These are phyloP conservation scores for Rhinatrema bivittatum DNA, from an alignment of 2,797 vertebrate species.

Conservation along the genomic window DNA sequence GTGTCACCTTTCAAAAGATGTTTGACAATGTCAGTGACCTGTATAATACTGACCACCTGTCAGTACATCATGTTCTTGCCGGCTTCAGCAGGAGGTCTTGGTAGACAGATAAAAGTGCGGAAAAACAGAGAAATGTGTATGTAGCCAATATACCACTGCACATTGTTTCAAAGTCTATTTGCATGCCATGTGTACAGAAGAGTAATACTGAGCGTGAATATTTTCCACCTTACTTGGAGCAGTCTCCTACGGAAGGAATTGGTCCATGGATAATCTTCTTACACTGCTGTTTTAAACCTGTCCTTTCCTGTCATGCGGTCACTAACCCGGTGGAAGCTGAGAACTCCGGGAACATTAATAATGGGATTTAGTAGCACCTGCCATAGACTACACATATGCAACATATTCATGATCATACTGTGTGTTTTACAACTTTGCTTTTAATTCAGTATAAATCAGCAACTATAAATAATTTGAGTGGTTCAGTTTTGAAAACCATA, in stretches of 20 bases:
- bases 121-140: slow-evolving; percentile 10
- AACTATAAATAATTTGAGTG: too few relatives aligned
- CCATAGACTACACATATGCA: too few relatives aligned
- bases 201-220: neutral
- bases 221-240: slow-evolving; percentile 7
- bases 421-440: too few relatives aligned
- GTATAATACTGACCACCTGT: slow-evolving; percentile 35
- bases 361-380: too few relatives aligned
- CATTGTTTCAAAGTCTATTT: neutral
- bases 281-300: too few relatives aligned
- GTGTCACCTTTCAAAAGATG: slow-evolving; percentile 29
- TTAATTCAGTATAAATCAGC: too few relatives aligned
- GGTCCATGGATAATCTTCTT: neutral
- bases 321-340: too few relatives aligned
- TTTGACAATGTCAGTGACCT: slow-evolving; percentile 27
- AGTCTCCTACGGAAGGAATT: slow-evolving; percentile 10
- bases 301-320: too few relatives aligned
- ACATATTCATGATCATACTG: too few relatives aligned
- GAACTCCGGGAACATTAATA: too few relatives aligned
- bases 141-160: slow-evolving; percentile 5
- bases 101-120: slow-evolving; percentile 4
- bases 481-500: too few relatives aligned
- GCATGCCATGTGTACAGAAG: neutral
- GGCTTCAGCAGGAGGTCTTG: slow-evolving; percentile 5
- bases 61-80: slow-evolving; percentile 13